These are phyloP conservation scores for Ptychochromis oligacanthus DNA, from an alignment of 2,113 vertebrate genomes.

Conservation along the genomic window DNA sequence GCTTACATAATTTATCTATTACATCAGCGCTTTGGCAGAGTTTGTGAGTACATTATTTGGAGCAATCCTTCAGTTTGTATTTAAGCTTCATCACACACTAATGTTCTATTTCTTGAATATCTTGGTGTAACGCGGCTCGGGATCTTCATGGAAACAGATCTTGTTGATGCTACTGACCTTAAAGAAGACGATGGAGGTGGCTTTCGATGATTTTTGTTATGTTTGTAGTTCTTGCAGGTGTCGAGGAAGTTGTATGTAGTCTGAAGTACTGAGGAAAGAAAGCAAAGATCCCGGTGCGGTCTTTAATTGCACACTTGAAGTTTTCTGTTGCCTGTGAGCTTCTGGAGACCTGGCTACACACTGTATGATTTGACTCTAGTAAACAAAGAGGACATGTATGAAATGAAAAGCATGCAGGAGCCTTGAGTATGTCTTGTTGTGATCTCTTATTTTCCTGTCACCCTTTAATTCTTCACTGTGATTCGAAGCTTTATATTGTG, in stretches of 20 bases:
- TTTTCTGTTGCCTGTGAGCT: not conserved
- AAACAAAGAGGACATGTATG: not conserved
- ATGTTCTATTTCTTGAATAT: constrained; percentile 16
- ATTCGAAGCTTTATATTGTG: constrained; percentile 18
- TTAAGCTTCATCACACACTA: not conserved
- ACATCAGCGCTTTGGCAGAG: constrained; percentile 3
- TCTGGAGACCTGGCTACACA: not conserved
- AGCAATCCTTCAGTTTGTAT: not conserved
- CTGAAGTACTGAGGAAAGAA: not conserved
- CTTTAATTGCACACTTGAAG: too few relatives aligned
- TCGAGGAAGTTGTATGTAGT: not conserved
- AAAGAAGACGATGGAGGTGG: not conserved
- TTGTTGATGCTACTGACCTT: constrained; percentile 60
- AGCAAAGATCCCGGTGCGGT: not conserved
- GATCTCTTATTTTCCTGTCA: not conserved
- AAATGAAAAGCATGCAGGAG: not conserved
- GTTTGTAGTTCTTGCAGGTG: not conserved
- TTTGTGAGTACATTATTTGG: not conserved
- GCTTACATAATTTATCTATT: not conserved
- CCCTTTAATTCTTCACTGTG: constrained; percentile 55
- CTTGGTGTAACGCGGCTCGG: constrained; percentile 5
- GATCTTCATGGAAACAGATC: not conserved
- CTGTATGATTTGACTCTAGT: not conserved
- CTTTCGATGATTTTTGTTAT: not conserved
- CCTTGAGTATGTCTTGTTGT: not conserved